Base-by-base conservation (phyloP, 2,888 invertebrate genomes). In the Drosophila dives region DNA sequence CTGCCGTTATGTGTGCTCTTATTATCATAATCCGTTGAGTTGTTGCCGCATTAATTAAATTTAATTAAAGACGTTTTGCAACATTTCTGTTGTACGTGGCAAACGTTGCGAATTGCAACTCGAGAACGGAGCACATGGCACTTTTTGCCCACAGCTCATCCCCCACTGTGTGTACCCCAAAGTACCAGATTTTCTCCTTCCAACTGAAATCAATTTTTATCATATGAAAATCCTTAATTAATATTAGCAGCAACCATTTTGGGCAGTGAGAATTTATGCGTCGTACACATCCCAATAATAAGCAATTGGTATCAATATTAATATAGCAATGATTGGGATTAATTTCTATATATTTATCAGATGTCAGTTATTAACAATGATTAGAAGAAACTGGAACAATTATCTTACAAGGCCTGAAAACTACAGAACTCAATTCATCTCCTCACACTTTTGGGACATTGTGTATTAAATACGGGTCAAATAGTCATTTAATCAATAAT, bases 1-100 rank as follows among this genome's bases (percentile, higher is more conserved):
- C 72, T 77, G 76, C 80, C 86, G 81, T 86, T 84, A 80, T 84
- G 76, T 75, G 76, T 80, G 78, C 80, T 81, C 90, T 91, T 86
- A 91, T 91, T 91, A 91, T 87, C 84, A 91, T 91, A 91, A 91
- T 91, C 91, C 91, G 81, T 90, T 87, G 83, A 81, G 84, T 81
- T 89, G 85, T 79, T 72, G 80, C 78, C 75, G 91, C 80, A 92
- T 92, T 92, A 92, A 92, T 92, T 91, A 90, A 91, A 92, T 92
- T 92, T 91, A 91, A 91, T 91, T 90, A 92, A 91, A 91, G 81
- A 83, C 81, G 79, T 81, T 90, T 89, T 84, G 83, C 81, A 85
- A 81, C 80, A 88, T 86, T 81, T 85, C 76, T 59, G 64, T 55
- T 58, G 75, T 83, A 91, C 89, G 91, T 89, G 91, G 83, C 67